Evolutionary conservation across 2,797 vertebrate species (phyloP), one percentile per base, ranked within the genome.

Genomic region (Sebastes alutus): DNA sequence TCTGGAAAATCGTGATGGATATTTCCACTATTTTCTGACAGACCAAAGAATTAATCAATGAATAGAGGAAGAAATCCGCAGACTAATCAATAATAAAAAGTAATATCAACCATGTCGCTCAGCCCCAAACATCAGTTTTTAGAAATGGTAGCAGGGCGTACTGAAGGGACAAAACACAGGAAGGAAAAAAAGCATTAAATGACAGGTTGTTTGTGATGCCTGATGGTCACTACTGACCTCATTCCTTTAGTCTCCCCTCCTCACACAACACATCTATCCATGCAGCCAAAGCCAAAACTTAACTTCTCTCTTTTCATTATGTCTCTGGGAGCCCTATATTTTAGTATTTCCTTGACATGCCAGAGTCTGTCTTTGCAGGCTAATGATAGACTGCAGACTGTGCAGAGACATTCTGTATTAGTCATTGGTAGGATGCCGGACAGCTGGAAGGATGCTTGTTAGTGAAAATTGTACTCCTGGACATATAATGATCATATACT

Each of bases 341-440:
- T 90, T 77, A 87, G 75, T 56, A 69, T 89, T 87, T 91, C 80
- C 85, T 80, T 49, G 80, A 90, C 90, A 82, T 87, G 92, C 87
- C 83, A 75, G 77, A 67, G 30, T 89, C 87, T 85, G 87, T 82
- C 80, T 85, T 32, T 74, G 75, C 59, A 61, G 80, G 76, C 88
- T 93, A 92, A 94, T 92, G 87, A 92, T 22, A 92, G 91, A 70
- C 82, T 85, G 75, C 78, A 83, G 83, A 74, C 71, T 83, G 63
- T 67, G 70, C 69, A 72, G 76, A 84, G 77, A 77, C 58, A 25
- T 75, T 81, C 85, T 81, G 78, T 82, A 81, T 92, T 84, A 88
- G 84, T 91, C 81, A 86, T 13, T 73, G 80, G 88, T 86, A 76
- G 75, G 81, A 83, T 71, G 80, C 77, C 33, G 23, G 78, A 86